Percentiles rank a stretch among this genome's conserved stretches.
phyloP scores from a whole-genome alignment of 2,113 vertebrate species.

The Oxygymnocypris stewartii region DNA sequence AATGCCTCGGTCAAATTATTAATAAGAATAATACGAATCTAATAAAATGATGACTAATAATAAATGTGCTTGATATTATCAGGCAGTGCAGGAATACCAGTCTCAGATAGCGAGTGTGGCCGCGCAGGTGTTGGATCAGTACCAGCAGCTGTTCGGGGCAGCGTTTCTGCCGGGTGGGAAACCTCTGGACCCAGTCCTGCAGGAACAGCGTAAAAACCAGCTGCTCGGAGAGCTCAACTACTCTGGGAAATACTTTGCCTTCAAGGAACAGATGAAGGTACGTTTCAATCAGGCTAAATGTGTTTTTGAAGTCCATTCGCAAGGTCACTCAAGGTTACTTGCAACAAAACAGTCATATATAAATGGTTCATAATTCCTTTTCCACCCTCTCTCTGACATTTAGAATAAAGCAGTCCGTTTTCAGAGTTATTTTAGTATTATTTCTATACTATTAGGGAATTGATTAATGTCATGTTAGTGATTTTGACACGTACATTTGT shows the following conservation, averaged over 20 bases:
- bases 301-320: not conserved
- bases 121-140: conserved; percentile 80
- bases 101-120: conserved; percentile 75
- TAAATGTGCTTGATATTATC: not conserved
- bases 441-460: not conserved
- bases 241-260: conserved; percentile 90
- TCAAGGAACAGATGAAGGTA: conserved; percentile 95
- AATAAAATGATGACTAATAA: no score
- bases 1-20: not conserved
- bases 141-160: conserved; percentile 78
- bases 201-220: conserved; percentile 82
- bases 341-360: not conserved
- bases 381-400: not conserved
- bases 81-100: conserved; percentile 88
- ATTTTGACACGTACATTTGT: no score
- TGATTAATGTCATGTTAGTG: not conserved
- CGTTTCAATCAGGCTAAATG: conserved; percentile 10
- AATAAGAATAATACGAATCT: not conserved
- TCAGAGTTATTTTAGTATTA: not conserved
- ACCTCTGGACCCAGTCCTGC: conserved; percentile 63
- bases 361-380: not conserved
- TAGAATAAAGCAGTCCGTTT: not conserved
- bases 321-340: not conserved
- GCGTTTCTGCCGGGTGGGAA: conserved; percentile 43
- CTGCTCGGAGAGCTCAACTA: conserved; percentile 85